Evolutionary conservation across 2,888 invertebrate genomes (phyloP), one percentile per base, ranked within the genome.

Genomic region (Polylopha cassiicola): DNA sequence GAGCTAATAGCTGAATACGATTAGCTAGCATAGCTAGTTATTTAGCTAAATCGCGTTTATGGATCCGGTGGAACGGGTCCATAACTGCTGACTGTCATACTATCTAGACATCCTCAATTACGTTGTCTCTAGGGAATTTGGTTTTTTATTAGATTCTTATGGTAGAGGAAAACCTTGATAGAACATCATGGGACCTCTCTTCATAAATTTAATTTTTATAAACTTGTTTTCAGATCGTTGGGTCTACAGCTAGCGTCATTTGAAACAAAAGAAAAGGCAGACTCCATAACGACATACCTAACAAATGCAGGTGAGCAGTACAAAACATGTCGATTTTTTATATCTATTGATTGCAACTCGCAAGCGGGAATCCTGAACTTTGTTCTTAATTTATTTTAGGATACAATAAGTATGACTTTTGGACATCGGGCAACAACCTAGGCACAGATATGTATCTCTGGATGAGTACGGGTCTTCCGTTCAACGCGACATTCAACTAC

Each of bases 401-500:
- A 3, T 93, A 93, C 72, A 91, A 91, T 53, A 92, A 92, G 65
- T 92, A 91, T 60, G 94, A 94, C 68, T 95, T 94, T 75, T 95
- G 95, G 95, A 94, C 94, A 59, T 94, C 94, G 42, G 95, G 95
- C 45, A 95, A 95, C 76, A 91, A 92, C 56, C 84, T 95, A 42
- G 95, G 95, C 18, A 94, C 94, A 8, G 92, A 93, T 61, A 94
- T 94, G 92, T 92, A 92, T 74, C 82, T 95, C 43, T 95, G 95
- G 95, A 94, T 95, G 94, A 94, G 94, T 69, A 93, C 94, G 18
- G 95, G 95, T 7, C 77, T 94, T 44, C 94, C 94, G 18, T 94
- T 95, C 81, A 95, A 95, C 73, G 91, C 93, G 13, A 94, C 94
- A n/a, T 95, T 95, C 74, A 92, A 93, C 76, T 93, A 92, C 73